Evolutionary conservation across 1,140 invertebrate species (phyloP).

Genomic region (Carcinoscorpius rotundicauda): DNA sequence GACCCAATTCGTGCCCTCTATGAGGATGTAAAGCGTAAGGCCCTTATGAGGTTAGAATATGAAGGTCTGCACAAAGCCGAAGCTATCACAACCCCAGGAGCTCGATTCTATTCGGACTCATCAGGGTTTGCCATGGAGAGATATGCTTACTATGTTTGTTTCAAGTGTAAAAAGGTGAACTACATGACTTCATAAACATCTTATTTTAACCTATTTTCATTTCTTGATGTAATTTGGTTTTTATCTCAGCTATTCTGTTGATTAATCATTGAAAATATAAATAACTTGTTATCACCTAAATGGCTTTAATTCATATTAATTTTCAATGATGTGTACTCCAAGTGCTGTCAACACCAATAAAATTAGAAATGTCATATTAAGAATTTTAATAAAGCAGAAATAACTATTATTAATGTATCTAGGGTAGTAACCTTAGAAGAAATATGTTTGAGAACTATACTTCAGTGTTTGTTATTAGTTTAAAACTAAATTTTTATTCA

Average conservation of each 20-base stretch:
- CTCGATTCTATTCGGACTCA: constrained; percentile 61
- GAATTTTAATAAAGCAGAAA: no score
- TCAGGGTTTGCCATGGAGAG: constrained; percentile 86
- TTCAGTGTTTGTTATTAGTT: no score
- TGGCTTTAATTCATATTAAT: no score
- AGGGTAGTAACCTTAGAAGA: no score
- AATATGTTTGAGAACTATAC: no score
- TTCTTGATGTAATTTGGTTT: not conserved
- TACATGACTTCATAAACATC: constrained; percentile 1
- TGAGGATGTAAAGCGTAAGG: constrained; percentile 85
- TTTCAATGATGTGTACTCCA: not conserved
- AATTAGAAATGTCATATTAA: not conserved
- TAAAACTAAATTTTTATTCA: no score
- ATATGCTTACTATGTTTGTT: constrained; percentile 97
- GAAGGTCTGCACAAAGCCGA: constrained; percentile 74
- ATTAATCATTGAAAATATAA: not conserved
- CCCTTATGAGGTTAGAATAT: constrained; percentile 90
- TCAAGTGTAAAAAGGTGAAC: constrained; percentile 81
- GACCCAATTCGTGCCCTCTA: constrained; percentile 64
- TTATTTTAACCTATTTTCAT: constrained; percentile 4
- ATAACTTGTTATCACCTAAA: not conserved
- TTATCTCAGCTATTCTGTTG: not conserved
- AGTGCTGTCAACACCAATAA: not conserved
- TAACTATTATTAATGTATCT: no score
- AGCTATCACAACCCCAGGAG: constrained; percentile 51